phyloP scores from a whole-genome alignment of 2,797 vertebrate genomes.

The Pantherophis vulpinus region DNA sequence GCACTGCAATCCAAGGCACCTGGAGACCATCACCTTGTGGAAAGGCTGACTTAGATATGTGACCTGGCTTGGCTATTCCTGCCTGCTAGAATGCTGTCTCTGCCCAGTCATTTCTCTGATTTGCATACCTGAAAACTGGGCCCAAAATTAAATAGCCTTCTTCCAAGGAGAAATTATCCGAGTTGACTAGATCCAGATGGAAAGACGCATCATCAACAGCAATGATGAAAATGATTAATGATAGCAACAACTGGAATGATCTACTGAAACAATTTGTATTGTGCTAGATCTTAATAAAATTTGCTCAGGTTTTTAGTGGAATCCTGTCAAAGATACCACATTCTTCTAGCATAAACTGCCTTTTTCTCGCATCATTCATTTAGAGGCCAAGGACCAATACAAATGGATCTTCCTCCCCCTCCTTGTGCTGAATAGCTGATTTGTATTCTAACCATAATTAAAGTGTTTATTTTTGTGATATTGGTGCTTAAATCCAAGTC shows the following conservation, averaged over 20 bases:
- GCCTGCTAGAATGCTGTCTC: background rate
- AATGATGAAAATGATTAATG: background rate
- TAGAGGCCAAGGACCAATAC: background rate
- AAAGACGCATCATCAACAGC: background rate
- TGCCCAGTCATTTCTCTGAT: background rate
- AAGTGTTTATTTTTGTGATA: background rate
- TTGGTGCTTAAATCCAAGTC: background rate
- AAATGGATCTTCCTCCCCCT: background rate
- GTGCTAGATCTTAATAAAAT: background rate
- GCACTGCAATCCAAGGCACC: background rate
- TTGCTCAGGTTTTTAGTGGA: background rate
- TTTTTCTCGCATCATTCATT: background rate
- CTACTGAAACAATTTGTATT: background rate
- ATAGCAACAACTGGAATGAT: background rate
- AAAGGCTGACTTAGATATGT: background rate
- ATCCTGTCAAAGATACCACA: background rate
- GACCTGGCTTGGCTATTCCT: background rate
- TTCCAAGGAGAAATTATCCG: background rate
- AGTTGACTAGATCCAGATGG: background rate
- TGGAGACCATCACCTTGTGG: background rate
- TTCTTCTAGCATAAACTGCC: background rate
- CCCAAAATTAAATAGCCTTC: background rate
- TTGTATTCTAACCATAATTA: background rate
- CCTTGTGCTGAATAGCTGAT: background rate
- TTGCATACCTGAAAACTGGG: background rate